A percentile compares a stretch with the other conserved stretches of the same genome.
Conservation (phyloP, 1,140 invertebrate genomes). For the Aphaenogaster floridana region DNA sequence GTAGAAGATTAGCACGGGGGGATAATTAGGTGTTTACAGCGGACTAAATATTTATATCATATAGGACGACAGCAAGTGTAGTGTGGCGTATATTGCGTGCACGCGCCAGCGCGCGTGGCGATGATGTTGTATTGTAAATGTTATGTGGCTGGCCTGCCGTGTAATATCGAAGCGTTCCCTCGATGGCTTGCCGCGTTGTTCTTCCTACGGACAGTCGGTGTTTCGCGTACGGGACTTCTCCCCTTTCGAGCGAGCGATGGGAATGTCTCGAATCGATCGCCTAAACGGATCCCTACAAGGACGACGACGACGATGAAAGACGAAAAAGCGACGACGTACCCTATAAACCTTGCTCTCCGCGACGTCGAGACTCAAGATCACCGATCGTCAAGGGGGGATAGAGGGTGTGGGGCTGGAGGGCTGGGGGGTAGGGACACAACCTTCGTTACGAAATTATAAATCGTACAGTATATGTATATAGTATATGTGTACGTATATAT, state of each 20-base stretch:
- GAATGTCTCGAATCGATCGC: constrained; percentile 20
- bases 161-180: constrained; percentile 49
- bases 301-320: constrained; percentile 65
- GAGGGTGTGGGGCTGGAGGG: background rate
- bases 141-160: constrained; percentile 51
- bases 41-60: constrained; percentile 74
- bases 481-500: constrained; percentile 74
- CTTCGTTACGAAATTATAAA: constrained; percentile 85
- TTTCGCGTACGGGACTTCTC: constrained; percentile 30
- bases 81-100: constrained; percentile 49
- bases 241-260: constrained; percentile 14
- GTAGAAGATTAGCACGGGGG: constrained; percentile 73
- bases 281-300: constrained; percentile 29
- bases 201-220: constrained; percentile 73
- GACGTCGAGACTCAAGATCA: constrained; percentile 75
- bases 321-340: constrained; percentile 54
- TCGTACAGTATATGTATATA: constrained; percentile 74
- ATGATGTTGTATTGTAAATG: constrained; percentile 31
- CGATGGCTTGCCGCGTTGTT: constrained; percentile 65
- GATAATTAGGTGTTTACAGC: constrained; percentile 76
- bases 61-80: constrained; percentile 76
- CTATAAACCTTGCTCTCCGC: constrained; percentile 72
- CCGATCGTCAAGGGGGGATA: constrained; percentile 57
- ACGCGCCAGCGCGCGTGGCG: constrained; percentile 70
- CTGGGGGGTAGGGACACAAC: constrained; percentile 81